A percentile compares a stretch with the other conserved stretches of the same genome.
These are phyloP conservation scores for Ormyrus labotus DNA, from an alignment of 2,888 invertebrate genomes.

Conservation along the genomic window DNA sequence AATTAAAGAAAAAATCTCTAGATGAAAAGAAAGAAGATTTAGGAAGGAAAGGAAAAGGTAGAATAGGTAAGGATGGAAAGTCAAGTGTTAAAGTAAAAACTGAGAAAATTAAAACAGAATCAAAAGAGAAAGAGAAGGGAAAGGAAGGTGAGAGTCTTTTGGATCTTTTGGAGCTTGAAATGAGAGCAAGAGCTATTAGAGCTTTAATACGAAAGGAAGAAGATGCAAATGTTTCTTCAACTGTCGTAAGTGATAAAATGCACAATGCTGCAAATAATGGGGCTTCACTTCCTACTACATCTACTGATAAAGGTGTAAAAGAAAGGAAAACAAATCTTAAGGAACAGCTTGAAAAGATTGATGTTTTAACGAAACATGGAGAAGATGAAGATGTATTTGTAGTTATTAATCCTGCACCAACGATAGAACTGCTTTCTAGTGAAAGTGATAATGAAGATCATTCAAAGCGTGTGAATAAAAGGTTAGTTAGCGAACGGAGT, in stretches of 20 bases:
- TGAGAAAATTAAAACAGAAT: constrained; percentile 58
- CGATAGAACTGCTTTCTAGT: constrained; percentile 72
- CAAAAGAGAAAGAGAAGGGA: constrained; percentile 62
- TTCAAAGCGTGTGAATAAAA: constrained; percentile 52
- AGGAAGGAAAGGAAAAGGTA: constrained; percentile 58
- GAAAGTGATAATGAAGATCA: constrained; percentile 67
- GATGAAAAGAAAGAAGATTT: constrained; percentile 58
- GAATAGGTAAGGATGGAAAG: constrained; percentile 57
- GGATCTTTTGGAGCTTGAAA: constrained; percentile 79
- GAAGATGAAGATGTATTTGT: constrained; percentile 74
- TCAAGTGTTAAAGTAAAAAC: constrained; percentile 63
- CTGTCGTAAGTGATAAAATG: constrained; percentile 23
- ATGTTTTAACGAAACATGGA: constrained; percentile 62
- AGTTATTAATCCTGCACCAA: constrained; percentile 71
- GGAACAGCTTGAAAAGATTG: constrained; percentile 65
- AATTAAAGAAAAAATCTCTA: constrained; percentile 60
- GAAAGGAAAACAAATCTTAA: constrained; percentile 61
- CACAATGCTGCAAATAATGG: constrained; percentile 58
- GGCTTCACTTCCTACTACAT: constrained; percentile 51
- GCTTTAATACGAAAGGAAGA: constrained; percentile 76
- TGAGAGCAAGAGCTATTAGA: constrained; percentile 79
- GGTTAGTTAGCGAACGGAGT: constrained; percentile 35
- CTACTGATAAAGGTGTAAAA: constrained; percentile 49
- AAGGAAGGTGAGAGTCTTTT: constrained; percentile 76
- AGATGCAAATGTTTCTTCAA: constrained; percentile 36